Evolutionary conservation across 1,140 invertebrate species (phyloP).

Genomic region (Hyposmocoma kahamanoa): DNA sequence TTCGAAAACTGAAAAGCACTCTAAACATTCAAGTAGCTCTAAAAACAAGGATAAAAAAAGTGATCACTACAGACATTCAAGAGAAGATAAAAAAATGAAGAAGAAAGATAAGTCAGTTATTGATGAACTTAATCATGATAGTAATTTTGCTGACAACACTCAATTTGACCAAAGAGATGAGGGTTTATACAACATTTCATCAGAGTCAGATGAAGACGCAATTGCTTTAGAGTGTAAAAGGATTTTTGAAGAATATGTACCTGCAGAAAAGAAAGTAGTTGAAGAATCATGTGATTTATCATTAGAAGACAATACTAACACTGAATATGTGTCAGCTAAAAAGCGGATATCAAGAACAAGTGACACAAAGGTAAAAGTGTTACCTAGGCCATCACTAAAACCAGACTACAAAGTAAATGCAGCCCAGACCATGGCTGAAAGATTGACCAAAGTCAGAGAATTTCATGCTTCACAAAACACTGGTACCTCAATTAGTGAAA

Average conservation of each 20-base stretch:
- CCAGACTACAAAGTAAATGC: slow-evolving; percentile 65
- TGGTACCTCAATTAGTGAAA: slow-evolving; percentile 19
- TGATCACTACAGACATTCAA: slow-evolving; percentile 6
- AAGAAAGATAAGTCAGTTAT: slow-evolving; percentile 20
- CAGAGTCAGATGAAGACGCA: slow-evolving; percentile 66
- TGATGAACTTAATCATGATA: slow-evolving; percentile 25
- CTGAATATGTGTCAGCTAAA: slow-evolving; percentile 55
- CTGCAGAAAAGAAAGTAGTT: slow-evolving; percentile 27
- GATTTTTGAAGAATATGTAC: slow-evolving; percentile 73
- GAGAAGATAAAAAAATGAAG: slow-evolving; percentile 20
- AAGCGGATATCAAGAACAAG: slow-evolving; percentile 61
- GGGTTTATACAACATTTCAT: slow-evolving; percentile 39
- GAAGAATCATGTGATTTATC: slow-evolving; percentile 22
- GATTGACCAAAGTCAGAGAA: slow-evolving; percentile 63
- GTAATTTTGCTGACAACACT: slow-evolving; percentile 13
- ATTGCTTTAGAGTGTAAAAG: slow-evolving; percentile 66
- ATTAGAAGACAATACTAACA: slow-evolving; percentile 30
- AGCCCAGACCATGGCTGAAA: slow-evolving; percentile 59
- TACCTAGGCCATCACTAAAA: slow-evolving; percentile 42
- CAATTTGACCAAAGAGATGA: slow-evolving; percentile 21
- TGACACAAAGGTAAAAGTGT: slow-evolving; percentile 52
- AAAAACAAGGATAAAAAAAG: slow-evolving; percentile 24
- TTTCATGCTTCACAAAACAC: slow-evolving; percentile 55
- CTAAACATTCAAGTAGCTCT: slow-evolving; percentile 16
- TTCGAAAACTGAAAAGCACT: slow-evolving; percentile 35